Evolutionary conservation across 2,888 invertebrate species (phyloP), one percentile per base, ranked within the genome.

Genomic region (Thymelicus sylvestris): DNA sequence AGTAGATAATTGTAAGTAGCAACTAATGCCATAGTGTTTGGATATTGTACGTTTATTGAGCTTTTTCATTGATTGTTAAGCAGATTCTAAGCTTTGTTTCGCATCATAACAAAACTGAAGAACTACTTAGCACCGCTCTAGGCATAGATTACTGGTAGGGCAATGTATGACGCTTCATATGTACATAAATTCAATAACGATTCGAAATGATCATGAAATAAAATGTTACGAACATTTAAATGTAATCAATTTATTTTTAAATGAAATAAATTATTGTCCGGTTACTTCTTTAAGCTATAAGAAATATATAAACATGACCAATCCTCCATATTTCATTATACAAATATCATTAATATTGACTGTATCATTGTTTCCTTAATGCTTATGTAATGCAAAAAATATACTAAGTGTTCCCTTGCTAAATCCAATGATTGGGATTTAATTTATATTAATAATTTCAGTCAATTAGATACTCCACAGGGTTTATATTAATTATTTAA

Each of bases 391-490:
- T 63, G 8, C 10, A 70, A 61, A 60, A 67, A 39, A 55, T 64
- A 52, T 66, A 57, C 80, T 79, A 75, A 57, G 57, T 57, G 57
- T 72, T 75, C 73, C 77, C 80, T 79, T 78, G 82, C 80, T 81
- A 83, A 80, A 79, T 80, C 84, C 84, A 71, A 79, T 74, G 24
- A 74, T 72, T 77, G 85, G 86, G 86, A 80, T 85, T 86, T 88
- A 76, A 83, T 86, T 92, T 90, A 86, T 80, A 88, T 85, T 86
- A 87, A 92, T 92, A 85, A 86, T 89, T 91, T 92, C 80, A 77
- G 93, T 93, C 93, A 93, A 93, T 93, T 93, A 92, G 82, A 84
- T 82, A 82, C 85, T 88, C 86, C 90, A 92, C 93, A 93, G 92
- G 93, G 93, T 92, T 88, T 84, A 79, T 84, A 81, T 83, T 80